Evolutionary conservation across 2,797 vertebrate species (phyloP).

Genomic region (Adelosebastes latens): DNA sequence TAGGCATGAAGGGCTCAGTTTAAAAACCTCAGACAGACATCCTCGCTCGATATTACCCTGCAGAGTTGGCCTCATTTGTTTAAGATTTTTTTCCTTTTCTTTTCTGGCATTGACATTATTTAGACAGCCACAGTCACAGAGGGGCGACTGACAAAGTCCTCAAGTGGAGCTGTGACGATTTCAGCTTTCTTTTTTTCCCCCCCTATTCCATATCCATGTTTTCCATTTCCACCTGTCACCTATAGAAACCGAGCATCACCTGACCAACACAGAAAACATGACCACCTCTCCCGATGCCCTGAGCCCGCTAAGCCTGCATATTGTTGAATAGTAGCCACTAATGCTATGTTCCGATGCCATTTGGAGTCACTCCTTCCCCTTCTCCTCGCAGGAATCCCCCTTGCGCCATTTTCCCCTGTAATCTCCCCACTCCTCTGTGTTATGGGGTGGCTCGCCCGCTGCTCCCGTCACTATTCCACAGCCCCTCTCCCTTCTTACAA

Average conservation of each 20-base stretch:
- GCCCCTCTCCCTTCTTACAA: conserved; percentile 76
- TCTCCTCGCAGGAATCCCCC: conserved; percentile 72
- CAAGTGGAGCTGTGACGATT: neutral
- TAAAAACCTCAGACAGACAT: conserved; percentile 41
- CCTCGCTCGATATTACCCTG: conserved; percentile 26
- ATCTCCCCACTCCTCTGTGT: conserved; percentile 81
- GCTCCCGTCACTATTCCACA: conserved; percentile 76
- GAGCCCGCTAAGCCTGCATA: conserved; percentile 80
- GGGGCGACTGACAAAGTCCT: conserved; percentile 25
- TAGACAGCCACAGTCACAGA: conserved; percentile 44
- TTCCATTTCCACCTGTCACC: conserved; percentile 45
- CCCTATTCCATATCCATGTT: neutral
- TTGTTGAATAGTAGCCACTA: conserved; percentile 76
- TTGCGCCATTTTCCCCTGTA: conserved; percentile 80
- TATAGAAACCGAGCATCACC: conserved; percentile 37
- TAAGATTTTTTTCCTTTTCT: conserved; percentile 14
- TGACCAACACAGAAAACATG: conserved; percentile 45
- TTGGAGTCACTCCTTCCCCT: conserved; percentile 77
- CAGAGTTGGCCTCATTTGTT: conserved; percentile 52
- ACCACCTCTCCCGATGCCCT: conserved; percentile 64
- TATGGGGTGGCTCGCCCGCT: conserved; percentile 81
- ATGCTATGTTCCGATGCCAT: conserved; percentile 82
- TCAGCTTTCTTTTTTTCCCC: neutral
- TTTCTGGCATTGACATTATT: conserved; percentile 44
- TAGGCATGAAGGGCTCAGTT: conserved; percentile 66